Evolutionary conservation across 2,888 invertebrate species (phyloP), one percentile per base, ranked within the genome.

Genomic region (Lamellibrachia columna): DNA sequence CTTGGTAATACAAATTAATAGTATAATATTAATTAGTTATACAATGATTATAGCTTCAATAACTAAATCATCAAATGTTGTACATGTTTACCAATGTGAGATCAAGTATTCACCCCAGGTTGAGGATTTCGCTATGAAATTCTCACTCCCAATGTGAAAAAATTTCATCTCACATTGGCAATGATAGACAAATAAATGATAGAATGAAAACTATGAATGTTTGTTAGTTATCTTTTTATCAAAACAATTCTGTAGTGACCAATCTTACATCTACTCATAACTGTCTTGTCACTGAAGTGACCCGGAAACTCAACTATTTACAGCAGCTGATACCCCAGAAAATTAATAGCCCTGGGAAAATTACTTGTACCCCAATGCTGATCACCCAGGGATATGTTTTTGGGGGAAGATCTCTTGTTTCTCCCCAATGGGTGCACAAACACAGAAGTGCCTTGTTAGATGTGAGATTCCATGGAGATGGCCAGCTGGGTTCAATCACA

Each of bases 331-430:
- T 75, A 75, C 75, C n/a, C 15, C 75, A 75, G 75, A 75, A 75
- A 22, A 75, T 75, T 75, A 75, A 75, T 75, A 75, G 75, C 75
- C 75, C 75, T 75, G 75, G 75, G 75, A 75, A 75, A 75, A 75
- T 75, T 15, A 75, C 75, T 75, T 22, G 75, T 6, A 22, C 75
- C 75, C 22, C n/a, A 75, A 75, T 22, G 22, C 75, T 75, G 75
- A 75, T 75, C 75, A 75, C 15, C 75, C 75, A 75, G 22, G 75
- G 75, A 75, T 22, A 75, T 75, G 75, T n/a, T 75, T 75, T 75
- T 75, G 15, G 75, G 15, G 75, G 75, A 75, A 75, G 75, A 75
- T 75, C 75, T 40, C 40, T 22, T 22, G n/a, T 75, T 75, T 75
- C 75, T 75, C 6, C 75, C 75, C 75, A 75, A 22, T 75, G 75